Conservation (phyloP, 2,888 invertebrate species). For the Apamea epomidion region DNA sequence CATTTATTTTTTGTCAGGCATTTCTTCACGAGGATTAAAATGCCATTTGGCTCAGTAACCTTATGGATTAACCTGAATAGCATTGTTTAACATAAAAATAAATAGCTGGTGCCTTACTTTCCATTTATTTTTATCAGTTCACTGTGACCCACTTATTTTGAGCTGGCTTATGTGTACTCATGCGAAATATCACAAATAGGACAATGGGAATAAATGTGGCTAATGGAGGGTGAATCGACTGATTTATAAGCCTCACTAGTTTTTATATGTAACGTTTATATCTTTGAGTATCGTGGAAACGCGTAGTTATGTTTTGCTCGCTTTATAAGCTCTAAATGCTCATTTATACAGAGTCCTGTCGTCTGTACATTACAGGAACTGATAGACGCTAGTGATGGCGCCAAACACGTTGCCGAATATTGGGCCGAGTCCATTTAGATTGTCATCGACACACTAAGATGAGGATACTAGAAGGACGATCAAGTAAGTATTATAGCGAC, state of each 20-base stretch:
- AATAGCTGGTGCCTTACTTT: slow-evolving; percentile 48
- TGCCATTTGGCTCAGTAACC: slow-evolving; percentile 65
- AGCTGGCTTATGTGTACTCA: slow-evolving; percentile 50
- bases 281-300: not conserved
- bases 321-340: not conserved
- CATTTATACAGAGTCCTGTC: not conserved
- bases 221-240: slow-evolving; percentile 46
- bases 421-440: not conserved
- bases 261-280: slow-evolving; percentile 23
- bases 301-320: not conserved
- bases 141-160: slow-evolving; percentile 58
- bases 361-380: not conserved
- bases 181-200: slow-evolving; percentile 58
- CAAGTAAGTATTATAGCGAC: not conserved
- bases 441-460: not conserved
- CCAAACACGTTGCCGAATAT: not conserved
- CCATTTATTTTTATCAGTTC: slow-evolving; percentile 63
- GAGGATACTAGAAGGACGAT: not conserved
- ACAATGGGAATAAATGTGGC: slow-evolving; percentile 49
- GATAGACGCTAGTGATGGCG: not conserved
- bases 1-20: slow-evolving; percentile 47
- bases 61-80: slow-evolving; percentile 71
- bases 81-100: slow-evolving; percentile 67
- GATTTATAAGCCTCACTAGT: slow-evolving; percentile 46
- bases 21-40: slow-evolving; percentile 71